Conservation (phyloP, 2,797 vertebrate species). For the Lepilemur ruficaudatus region DNA sequence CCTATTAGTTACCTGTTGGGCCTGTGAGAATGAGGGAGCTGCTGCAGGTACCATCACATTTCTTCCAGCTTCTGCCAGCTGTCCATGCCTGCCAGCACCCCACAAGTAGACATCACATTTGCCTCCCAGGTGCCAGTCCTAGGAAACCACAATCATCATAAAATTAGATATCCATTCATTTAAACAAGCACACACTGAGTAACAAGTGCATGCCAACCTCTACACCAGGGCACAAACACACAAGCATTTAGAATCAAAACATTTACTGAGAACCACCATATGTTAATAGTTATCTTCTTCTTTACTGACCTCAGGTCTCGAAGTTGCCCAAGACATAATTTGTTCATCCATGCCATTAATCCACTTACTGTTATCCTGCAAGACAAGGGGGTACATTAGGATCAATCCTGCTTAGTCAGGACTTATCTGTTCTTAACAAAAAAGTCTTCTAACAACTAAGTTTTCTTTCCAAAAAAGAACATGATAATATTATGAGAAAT, state of each 20-base stretch:
- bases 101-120: constrained; percentile 96
- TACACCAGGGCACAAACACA: constrained; percentile 19
- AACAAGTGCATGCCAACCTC: background rate
- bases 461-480: constrained; percentile 12
- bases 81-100: constrained; percentile 97
- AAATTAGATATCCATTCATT: constrained; percentile 15
- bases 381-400: constrained; percentile 50
- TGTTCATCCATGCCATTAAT: constrained; percentile 95
- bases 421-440: background rate
- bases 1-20: constrained; percentile 91
- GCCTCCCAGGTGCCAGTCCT: constrained; percentile 99
- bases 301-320: constrained; percentile 93
- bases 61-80: constrained; percentile 96
- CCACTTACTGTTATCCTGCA: constrained; percentile 98
- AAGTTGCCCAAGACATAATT: constrained; percentile 99
- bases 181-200: background rate
- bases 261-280: background rate
- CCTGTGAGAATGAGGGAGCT: constrained; percentile 95
- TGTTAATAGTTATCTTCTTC: background rate
- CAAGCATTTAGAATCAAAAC: constrained; percentile 21
- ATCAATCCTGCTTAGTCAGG: background rate
- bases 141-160: constrained; percentile 49
- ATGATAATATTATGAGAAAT: background rate
- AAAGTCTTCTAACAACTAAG: background rate
- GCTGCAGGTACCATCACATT: constrained; percentile 94